Conservation (phyloP, 1,140 invertebrate species). For the Polypedilum vanderplanki region DNA sequence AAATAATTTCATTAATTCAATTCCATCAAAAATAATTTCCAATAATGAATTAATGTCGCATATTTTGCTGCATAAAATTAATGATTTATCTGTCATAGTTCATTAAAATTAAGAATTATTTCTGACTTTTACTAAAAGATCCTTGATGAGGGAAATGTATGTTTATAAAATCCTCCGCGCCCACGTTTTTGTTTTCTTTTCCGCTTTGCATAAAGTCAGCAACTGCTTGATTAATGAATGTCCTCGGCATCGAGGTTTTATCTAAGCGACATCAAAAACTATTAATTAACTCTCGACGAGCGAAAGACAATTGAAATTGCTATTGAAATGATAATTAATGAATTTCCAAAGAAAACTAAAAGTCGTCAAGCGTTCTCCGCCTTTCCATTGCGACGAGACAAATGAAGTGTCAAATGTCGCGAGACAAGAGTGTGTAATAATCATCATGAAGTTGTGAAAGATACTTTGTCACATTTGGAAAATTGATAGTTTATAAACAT, state of each 20-base stretch:
- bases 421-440: neutral
- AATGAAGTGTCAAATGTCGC: slow-evolving; percentile 27
- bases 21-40: neutral
- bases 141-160: neutral
- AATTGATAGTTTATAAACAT: no score
- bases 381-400: neutral
- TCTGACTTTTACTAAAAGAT: neutral
- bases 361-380: neutral
- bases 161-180: neutral
- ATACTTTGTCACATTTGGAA: no score
- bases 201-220: neutral
- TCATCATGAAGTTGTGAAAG: no score
- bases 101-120: neutral
- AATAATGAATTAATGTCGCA: neutral
- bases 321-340: slow-evolving; percentile 22
- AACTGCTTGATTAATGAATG: slow-evolving; percentile 22
- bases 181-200: slow-evolving; percentile 3
- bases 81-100: slow-evolving; percentile 16
- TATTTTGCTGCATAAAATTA: neutral
- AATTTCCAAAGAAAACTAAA: slow-evolving; percentile 9
- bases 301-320: slow-evolving; percentile 4
- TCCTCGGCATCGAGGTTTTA: neutral
- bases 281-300: slow-evolving; percentile 4
- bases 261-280: neutral
- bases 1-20: slow-evolving; percentile 23